Percentiles rank a stretch among this genome's conserved stretches.
Evolutionary conservation across 2,113 vertebrate genomes (phyloP).

Genomic region (Holacanthus passer): DNA sequence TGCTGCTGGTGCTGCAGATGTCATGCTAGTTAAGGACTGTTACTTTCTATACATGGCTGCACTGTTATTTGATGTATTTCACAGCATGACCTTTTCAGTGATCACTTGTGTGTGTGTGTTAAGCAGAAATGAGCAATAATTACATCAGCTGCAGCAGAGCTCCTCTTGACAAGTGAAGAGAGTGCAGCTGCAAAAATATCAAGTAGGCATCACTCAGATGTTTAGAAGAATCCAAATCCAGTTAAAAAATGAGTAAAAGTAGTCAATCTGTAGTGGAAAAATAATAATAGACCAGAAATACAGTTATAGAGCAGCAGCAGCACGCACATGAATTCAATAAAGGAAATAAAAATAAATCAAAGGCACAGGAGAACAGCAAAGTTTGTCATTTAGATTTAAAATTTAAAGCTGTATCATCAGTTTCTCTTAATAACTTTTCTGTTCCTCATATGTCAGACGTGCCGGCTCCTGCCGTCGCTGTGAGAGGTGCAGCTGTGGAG

Average conservation of each 20-base stretch:
- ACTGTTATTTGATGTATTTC: neutral
- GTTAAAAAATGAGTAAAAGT: neutral
- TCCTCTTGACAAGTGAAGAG: constrained; percentile 38
- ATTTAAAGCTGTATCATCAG: neutral
- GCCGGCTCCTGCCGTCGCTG: constrained; percentile 24
- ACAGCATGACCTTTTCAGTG: constrained; percentile 1
- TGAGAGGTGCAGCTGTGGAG: constrained; percentile 56
- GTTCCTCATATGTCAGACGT: constrained; percentile 49
- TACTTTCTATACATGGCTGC: neutral
- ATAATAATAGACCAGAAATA: neutral
- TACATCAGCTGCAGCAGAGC: constrained; percentile 39
- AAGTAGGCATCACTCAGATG: neutral
- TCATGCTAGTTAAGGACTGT: neutral
- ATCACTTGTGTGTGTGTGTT: constrained; percentile 8
- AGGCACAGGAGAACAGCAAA: neutral
- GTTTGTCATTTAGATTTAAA: neutral
- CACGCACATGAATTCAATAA: neutral
- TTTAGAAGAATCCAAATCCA: neutral
- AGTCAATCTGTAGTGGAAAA: neutral
- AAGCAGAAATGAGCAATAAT: constrained; percentile 49
- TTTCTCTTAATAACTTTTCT: neutral
- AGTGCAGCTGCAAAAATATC: constrained; percentile 45
- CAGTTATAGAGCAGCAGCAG: neutral
- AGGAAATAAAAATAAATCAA: neutral
- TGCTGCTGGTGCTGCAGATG: neutral